Conservation (phyloP, 1,140 invertebrate genomes). For the Rhyzopertha dominica region DNA sequence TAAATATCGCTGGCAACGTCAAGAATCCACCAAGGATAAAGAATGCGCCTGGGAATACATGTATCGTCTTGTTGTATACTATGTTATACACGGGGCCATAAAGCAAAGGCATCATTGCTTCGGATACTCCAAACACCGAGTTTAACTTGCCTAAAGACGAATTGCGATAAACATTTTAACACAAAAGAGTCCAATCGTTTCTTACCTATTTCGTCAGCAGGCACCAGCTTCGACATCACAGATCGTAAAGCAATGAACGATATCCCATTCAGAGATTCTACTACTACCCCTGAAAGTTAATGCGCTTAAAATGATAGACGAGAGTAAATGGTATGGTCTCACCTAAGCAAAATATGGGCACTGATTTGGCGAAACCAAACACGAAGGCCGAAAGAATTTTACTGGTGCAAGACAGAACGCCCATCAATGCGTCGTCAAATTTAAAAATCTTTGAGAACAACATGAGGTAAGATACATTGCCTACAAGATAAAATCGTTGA, state of each 20-base stretch:
- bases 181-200: constrained; percentile 1
- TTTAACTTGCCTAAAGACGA: too few species aligned
- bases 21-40: too few species aligned
- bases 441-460: constrained; percentile 71
- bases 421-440: constrained; percentile 71
- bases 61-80: too few species aligned
- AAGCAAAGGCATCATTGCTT: too few species aligned
- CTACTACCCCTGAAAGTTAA: constrained; percentile 56
- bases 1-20: too few species aligned
- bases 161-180: too few species aligned
- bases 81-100: too few species aligned
- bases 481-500: too few species aligned
- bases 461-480: constrained; percentile 69
- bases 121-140: too few species aligned
- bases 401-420: constrained; percentile 68
- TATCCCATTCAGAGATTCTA: constrained; percentile 67
- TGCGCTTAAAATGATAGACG: neutral
- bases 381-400: constrained; percentile 71
- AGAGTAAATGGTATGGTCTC: constrained; percentile 34
- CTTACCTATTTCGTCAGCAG: constrained; percentile 60
- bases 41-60: too few species aligned
- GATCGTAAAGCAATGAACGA: constrained; percentile 69
- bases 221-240: constrained; percentile 66
- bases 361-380: constrained; percentile 68
- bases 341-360: constrained; percentile 72